Conservation (phyloP, 2,888 invertebrate genomes). For the Lasioglossum zephyrum region DNA sequence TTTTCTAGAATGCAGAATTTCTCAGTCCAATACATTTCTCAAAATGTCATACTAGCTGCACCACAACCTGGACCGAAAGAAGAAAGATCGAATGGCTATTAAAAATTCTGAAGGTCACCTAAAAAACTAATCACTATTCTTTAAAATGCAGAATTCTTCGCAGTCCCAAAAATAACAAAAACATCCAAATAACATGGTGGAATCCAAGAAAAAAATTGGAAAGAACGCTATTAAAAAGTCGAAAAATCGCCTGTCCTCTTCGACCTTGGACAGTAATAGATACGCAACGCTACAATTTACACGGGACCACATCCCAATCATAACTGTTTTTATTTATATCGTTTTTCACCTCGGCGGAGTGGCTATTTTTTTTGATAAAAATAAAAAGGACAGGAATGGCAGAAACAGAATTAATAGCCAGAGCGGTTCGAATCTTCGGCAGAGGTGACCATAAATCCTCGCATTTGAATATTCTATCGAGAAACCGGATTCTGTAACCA, state of each 20-base stretch:
- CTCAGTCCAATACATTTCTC: not conserved
- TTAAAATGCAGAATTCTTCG: no score
- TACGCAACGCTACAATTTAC: not conserved
- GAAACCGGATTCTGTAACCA: not conserved
- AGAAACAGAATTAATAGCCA: not conserved
- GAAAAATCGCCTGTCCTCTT: not conserved
- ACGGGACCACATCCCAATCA: not conserved
- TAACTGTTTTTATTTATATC: not conserved
- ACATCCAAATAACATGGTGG: not conserved
- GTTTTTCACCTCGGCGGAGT: not conserved
- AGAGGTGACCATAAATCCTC: not conserved
- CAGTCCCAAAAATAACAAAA: not conserved
- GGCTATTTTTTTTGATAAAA: not conserved
- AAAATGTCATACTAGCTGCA: not conserved
- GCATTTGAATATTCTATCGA: slow-evolving; percentile 4
- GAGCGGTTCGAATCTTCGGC: not conserved
- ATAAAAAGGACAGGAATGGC: not conserved
- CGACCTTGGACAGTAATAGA: not conserved
- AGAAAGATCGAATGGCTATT: not conserved
- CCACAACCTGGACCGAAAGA: not conserved
- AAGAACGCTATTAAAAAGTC: not conserved
- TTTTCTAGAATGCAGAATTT: no score
- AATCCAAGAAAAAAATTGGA: not conserved
- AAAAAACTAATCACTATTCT: no score
- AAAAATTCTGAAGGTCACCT: not conserved